Base-by-base conservation (phyloP, 1,140 invertebrate genomes). In the Harlomillsia oculata region DNA sequence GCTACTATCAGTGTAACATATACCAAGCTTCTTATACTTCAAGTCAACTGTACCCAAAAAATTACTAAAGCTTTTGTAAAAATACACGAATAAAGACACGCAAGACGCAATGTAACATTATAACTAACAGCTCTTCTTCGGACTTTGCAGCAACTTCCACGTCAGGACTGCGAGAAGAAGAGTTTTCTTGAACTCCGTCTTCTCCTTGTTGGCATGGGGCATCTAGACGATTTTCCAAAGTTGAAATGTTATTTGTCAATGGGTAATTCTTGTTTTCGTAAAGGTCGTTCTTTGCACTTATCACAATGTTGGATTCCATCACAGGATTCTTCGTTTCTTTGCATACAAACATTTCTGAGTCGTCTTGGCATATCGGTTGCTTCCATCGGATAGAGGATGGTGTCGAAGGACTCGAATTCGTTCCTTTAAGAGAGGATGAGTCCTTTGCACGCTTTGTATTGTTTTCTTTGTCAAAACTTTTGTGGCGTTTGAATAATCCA, bases 401-500 rank as follows among this genome's bases (percentile, higher is more conserved):
- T 44, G 34, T 43, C 36, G 23, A 18, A 14, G 32, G 25, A 20
- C 13, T 34, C 20, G 36, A 41, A 11, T 23, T 30, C 26, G 53
- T 16, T 16, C 23, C 13, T 34, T 55, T 23, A n/a, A 20, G 21
- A 4, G 16, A 5, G 36, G 29, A 34, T 18, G 29, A 14, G 32
- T 25, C 18, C 29, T 30, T 37, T 16, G 43, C 25, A 40, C 40
- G 11, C 13, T 40, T 56, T n/a, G 29, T 29, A 40, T 40, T 53
- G 20, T 28, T 25, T 3, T 60, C 46, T 23, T 63, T 63, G 57
- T 53, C 57, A 25, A 54, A 50, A 20, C 57, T 53, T 29, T 54
- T 56, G 26, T 40, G 26, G 29, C 44, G 45, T 56, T 60, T 59
- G 29, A 63, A 63, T n/a, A 63, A 63, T 26, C 61, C 61, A 50